phyloP scores from a whole-genome alignment of 2,113 vertebrate species.

The Sceloporus tristichus region DNA sequence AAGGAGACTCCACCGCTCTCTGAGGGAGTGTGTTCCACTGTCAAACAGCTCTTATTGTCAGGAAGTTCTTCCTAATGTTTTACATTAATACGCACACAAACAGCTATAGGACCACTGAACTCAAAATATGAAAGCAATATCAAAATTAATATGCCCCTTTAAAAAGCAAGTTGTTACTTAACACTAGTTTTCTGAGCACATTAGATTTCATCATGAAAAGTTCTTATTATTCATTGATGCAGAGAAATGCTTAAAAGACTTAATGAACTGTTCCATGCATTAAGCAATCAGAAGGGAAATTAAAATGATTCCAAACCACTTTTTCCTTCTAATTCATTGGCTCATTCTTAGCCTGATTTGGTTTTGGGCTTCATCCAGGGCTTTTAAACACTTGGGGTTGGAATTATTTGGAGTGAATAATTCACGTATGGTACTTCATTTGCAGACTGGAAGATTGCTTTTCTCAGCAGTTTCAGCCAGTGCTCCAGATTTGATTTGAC shows the following conservation, averaged over 20 bases:
- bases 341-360: constrained; percentile 28
- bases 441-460: constrained; percentile 27
- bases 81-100: background rate
- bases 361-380: constrained; percentile 20
- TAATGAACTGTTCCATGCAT: constrained; percentile 17
- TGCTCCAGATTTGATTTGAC: background rate
- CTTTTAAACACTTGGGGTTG: constrained; percentile 25
- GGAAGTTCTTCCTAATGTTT: background rate
- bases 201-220: background rate
- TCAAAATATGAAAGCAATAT: background rate
- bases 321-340: constrained; percentile 21
- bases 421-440: constrained; percentile 28
- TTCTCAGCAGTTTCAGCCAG: constrained; percentile 16
- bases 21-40: too few relatives aligned
- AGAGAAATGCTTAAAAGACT: constrained; percentile 1
- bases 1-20: too few relatives aligned
- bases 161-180: background rate
- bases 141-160: background rate
- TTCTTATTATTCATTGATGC: constrained; percentile 23
- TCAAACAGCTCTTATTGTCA: too few relatives aligned
- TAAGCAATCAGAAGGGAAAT: constrained; percentile 19
- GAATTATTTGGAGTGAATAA: constrained; percentile 44
- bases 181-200: background rate
- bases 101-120: background rate
- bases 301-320: constrained; percentile 14